Base-by-base conservation (phyloP, 2,113 vertebrate species). In the Bubo scandiacus region DNA sequence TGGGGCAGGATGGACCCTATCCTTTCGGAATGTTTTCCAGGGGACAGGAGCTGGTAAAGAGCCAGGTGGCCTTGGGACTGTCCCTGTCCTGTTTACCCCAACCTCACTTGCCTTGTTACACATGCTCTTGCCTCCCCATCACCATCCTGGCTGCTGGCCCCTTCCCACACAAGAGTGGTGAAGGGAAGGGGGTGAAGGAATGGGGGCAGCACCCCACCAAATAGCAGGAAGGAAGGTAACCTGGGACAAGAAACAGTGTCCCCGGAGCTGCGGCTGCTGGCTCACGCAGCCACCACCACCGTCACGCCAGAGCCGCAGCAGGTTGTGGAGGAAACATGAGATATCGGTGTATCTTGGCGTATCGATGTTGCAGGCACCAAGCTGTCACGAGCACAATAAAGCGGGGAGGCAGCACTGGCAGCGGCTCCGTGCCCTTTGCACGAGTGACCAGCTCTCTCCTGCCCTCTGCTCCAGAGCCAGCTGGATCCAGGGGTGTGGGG, bases 81-180 rank as follows among this genome's bases (percentile, higher is more conserved):
- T 51, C 66, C 66, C 58, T 3, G 1, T 55, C 20, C 29, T 90
- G 67, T 93, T 92, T 92, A 80, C 62, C 13, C 30, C 54, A 55
- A 57, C 43, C 52, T 92, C 18, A 1, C 32, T 51, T 72, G 40
- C 66, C 78, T 75, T 2, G 4, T 88, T n/a, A 82, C 85, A 85
- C 65, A 63, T 0, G 0, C 4, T 71, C 40, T 74, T 7, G 1
- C 61, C 66, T 67, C 21, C n/a, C 47, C n/a, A 11, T 54, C 0
- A 0, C 27, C 15, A 2, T 13, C 38, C 82, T 17, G 32, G 38
- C 52, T 54, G 57, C 65, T 36, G 42, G 36, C 14, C 15, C 43
- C 19, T 57, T 57, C 54, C 68, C 72, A 34, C 1, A 0, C 0
- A 1, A 74, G 12, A 6, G 3, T 42, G 30, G 14, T 0, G 7